Evolutionary conservation across 2,797 vertebrate species (phyloP).

Genomic region (Hydrolagus colliei): DNA sequence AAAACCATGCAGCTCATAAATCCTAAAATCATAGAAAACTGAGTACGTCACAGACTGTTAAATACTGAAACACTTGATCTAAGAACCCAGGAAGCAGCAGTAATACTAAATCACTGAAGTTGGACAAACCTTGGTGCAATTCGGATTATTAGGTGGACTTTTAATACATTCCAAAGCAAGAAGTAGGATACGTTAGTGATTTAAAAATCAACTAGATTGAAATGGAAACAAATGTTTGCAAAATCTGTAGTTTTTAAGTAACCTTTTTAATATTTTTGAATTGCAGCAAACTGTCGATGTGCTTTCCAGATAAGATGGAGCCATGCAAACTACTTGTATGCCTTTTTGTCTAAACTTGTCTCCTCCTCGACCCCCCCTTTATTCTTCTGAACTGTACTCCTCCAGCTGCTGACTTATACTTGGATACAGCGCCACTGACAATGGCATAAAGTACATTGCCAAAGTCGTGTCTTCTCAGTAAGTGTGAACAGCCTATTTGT

Average conservation of each 20-base stretch:
- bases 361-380: too few species aligned
- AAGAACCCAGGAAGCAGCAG: neutral
- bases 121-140: neutral
- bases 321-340: too few species aligned
- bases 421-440: too few species aligned
- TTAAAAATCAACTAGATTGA: neutral
- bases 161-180: conserved; percentile 10
- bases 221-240: neutral
- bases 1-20: neutral
- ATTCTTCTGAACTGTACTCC: too few species aligned
- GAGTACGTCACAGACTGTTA: neutral
- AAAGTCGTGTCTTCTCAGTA: too few species aligned
- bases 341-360: too few species aligned
- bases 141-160: neutral
- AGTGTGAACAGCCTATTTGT: too few species aligned
- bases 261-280: neutral
- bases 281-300: too few species aligned
- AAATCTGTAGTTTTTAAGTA: neutral
- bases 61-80: neutral
- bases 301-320: too few species aligned
- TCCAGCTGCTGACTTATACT: too few species aligned
- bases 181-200: too few species aligned
- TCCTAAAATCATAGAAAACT: neutral
- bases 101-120: neutral
- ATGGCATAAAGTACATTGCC: too few species aligned